These are phyloP conservation scores for Ellobium chinense DNA, from an alignment of 2,888 invertebrate species.

Conservation along the genomic window DNA sequence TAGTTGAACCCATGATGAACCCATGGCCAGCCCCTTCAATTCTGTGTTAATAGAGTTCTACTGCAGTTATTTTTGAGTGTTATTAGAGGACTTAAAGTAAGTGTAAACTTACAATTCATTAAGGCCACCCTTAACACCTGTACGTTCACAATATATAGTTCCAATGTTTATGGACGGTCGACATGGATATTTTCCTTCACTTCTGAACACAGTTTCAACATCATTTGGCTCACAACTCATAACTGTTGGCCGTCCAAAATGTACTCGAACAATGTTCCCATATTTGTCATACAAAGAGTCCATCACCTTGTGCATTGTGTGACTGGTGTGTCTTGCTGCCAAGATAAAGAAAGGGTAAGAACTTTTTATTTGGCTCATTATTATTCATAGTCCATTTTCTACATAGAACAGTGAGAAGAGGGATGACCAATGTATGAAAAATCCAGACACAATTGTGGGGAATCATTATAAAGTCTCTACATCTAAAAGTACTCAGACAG, in stretches of 20 bases:
- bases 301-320: constrained; percentile 13
- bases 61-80: neutral
- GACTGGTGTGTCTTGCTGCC: neutral
- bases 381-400: no score
- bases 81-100: neutral
- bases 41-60: no score
- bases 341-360: neutral
- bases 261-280: constrained; percentile 49
- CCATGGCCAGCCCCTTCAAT: no score
- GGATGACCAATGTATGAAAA: no score
- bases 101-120: constrained; percentile 21
- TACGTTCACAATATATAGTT: constrained; percentile 7
- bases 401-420: no score
- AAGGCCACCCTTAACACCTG: neutral
- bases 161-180: constrained; percentile 20
- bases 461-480: no score
- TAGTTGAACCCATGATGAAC: no score
- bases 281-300: constrained; percentile 46
- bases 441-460: no score
- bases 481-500: no score
- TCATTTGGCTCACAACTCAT: constrained; percentile 49
- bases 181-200: constrained; percentile 52
- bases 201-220: constrained; percentile 47
- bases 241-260: constrained; percentile 43
- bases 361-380: neutral